Evolutionary conservation across 2,797 vertebrate species (phyloP).

Genomic region (Falco cherrug): DNA sequence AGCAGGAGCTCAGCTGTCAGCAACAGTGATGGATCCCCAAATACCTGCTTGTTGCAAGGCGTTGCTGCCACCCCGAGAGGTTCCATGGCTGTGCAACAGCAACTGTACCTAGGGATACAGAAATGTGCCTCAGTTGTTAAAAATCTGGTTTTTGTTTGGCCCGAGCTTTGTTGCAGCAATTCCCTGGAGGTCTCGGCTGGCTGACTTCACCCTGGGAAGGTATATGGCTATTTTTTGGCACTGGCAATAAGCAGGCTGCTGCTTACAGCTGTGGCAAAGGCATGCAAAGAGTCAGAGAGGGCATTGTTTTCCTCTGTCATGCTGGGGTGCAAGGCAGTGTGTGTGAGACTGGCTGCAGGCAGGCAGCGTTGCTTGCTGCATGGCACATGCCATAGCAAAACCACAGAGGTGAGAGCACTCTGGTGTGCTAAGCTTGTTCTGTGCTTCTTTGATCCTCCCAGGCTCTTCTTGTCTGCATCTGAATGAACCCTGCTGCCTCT

Average conservation of each 20-base stretch:
- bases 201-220: neutral
- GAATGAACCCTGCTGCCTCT: neutral
- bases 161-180: fast-evolving
- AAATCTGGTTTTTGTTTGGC: neutral
- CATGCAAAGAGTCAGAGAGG: neutral
- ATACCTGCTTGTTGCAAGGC: neutral
- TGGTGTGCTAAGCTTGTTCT: neutral
- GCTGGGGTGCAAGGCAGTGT: neutral
- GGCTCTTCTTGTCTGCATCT: neutral
- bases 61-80: neutral
- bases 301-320: neutral
- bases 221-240: neutral
- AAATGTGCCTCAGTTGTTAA: neutral
- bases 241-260: neutral
- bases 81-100: neutral
- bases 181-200: neutral
- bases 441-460: neutral
- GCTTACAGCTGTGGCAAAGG: neutral
- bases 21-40: neutral
- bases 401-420: neutral
- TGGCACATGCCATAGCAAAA: neutral
- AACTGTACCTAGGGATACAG: neutral
- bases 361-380: neutral
- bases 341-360: neutral
- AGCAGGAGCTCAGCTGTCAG: neutral